Evolutionary conservation across 2,797 vertebrate species (phyloP).

Genomic region (Gymnothorax reevesii): DNA sequence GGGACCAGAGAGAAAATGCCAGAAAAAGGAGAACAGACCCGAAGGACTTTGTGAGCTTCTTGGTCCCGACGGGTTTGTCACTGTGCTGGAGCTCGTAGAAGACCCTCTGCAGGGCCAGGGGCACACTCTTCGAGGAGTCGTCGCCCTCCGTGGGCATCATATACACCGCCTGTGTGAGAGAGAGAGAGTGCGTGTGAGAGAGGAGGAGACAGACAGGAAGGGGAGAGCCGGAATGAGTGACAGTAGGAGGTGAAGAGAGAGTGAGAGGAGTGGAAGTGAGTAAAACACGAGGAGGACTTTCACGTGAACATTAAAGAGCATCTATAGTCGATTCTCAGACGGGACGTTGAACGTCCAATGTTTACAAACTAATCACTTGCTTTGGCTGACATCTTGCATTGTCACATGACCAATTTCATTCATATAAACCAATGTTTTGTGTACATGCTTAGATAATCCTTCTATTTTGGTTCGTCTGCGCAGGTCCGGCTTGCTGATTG

Average conservation of each 20-base stretch:
- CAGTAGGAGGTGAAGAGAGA: background rate
- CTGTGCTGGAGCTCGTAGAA: slow-evolving; percentile 98
- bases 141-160: slow-evolving; percentile 99
- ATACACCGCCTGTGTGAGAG: slow-evolving; percentile 85
- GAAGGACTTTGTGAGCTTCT: slow-evolving; percentile 98
- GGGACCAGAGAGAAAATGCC: background rate
- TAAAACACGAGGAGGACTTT: background rate
- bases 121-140: slow-evolving; percentile 98
- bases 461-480: no score
- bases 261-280: background rate
- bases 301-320: no score
- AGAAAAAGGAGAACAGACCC: slow-evolving; percentile 74
- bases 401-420: no score
- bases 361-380: no score
- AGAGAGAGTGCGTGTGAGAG: background rate
- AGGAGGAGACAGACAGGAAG: background rate
- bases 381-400: no score
- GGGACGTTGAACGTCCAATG: no score
- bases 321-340: no score
- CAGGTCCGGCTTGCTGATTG: no score
- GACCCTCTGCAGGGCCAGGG: slow-evolving; percentile 94
- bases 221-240: background rate
- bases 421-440: no score
- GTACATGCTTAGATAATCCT: no score
- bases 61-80: slow-evolving; percentile 98